Base-by-base conservation (phyloP, 2,888 invertebrate genomes). In the Nebria brevicollis region DNA sequence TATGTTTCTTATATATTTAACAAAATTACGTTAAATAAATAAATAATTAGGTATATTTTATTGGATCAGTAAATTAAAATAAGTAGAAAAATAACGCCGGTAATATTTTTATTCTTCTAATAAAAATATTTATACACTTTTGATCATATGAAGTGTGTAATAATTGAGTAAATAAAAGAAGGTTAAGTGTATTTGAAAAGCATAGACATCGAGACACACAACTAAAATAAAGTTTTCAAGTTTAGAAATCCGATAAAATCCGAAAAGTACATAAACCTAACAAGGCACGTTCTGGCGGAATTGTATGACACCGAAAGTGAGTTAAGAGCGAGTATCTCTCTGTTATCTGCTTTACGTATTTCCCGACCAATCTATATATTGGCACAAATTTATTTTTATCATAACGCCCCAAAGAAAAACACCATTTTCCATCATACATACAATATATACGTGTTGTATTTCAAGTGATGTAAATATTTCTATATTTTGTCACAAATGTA, bases 341-440 rank as follows among this genome's bases (percentile, higher is more conserved):
- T 54, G 11, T 54, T 54, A 54, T 54, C 20, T 26, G 15, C 68
- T 68, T 68, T 68, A 68, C 68, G 68, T 68, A 68, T 68, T 68
- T 54, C 54, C 54, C 54, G 13, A 54, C 54, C 54, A 54, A 54
- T 54, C 54, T 13, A 54, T 54, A 54, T 54, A 54, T 54, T 13
- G 54, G 7, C 11, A 7, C 54, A 54, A 54, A 54, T 54, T 54
- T 54, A 54, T 54, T 54, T 54, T 54, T 54, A 13, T 54, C 54
- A 54, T 54, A 11, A 13, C 13, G 13, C 54, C 1, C 4, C 2
- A 54, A 54, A 54, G 54, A 54, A 54, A 34, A 54, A 54, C 8
- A 54, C 8, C 8, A 8, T 6, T 54, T 54, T 54, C 54, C 54
- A 54, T 11, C 54, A 13, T 54, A 34, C 5, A 34, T 34, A 34